A percentile compares a stretch with the other conserved stretches of the same genome.
Conservation (phyloP, 2,888 invertebrate species). For the Arge pagana region DNA sequence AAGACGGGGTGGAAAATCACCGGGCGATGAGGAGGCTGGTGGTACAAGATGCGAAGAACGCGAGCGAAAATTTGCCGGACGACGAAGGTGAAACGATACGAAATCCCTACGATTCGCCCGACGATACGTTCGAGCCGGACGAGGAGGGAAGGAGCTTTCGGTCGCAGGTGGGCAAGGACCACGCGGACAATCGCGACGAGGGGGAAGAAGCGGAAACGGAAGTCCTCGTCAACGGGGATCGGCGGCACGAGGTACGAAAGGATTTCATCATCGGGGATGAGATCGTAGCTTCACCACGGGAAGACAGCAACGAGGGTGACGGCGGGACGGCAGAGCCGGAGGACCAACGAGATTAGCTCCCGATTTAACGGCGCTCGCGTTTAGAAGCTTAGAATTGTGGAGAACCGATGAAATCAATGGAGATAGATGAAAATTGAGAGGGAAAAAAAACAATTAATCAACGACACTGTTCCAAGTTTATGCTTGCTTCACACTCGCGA, state of each 20-base stretch:
- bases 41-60: constrained; percentile 6
- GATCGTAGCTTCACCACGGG: constrained; percentile 24
- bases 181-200: not conserved
- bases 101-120: constrained; percentile 3
- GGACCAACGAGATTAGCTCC: constrained; percentile 16
- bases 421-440: constrained; percentile 21
- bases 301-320: constrained; percentile 29
- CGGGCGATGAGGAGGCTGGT: constrained; percentile 34
- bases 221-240: constrained; percentile 3
- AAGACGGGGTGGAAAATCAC: constrained; percentile 44
- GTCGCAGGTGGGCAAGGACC: not conserved
- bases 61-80: constrained; percentile 15
- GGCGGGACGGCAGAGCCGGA: constrained; percentile 35
- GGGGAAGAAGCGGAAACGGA: constrained; percentile 10
- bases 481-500: constrained; percentile 27
- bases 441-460: constrained; percentile 24
- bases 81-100: constrained; percentile 28
- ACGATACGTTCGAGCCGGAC: constrained; percentile 5
- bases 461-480: constrained; percentile 16
- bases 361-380: constrained; percentile 22
- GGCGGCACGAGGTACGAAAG: constrained; percentile 23
- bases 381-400: constrained; percentile 19
- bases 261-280: not conserved
- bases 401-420: constrained; percentile 5
- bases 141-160: no score